phyloP scores from a whole-genome alignment of 2,113 vertebrate genomes.

The Amblyornis subalaris region DNA sequence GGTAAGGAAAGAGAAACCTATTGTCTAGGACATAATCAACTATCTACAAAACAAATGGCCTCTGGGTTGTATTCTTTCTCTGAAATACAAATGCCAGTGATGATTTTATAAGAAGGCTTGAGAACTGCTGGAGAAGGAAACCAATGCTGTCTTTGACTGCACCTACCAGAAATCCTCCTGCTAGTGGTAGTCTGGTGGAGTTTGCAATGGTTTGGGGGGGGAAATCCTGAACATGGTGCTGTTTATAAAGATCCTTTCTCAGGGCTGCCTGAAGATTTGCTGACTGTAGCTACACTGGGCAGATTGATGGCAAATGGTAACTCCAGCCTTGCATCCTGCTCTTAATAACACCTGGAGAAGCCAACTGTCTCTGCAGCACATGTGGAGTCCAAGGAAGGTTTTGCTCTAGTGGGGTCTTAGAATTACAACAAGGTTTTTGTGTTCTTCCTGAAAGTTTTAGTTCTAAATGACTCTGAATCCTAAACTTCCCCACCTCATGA shows the following conservation, averaged over 20 bases:
- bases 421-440: not conserved
- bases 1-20: not conserved
- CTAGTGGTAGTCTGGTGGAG: not conserved
- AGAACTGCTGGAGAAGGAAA: not conserved
- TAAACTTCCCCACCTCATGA: not conserved
- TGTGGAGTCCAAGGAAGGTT: not conserved
- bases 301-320: not conserved
- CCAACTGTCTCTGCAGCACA: rapidly evolving
- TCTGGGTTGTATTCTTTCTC: not conserved
- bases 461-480: not conserved
- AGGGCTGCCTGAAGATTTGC: not conserved
- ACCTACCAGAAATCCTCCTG: not conserved
- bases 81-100: not conserved
- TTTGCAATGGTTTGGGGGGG: not conserved
- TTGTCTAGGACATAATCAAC: not conserved
- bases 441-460: not conserved
- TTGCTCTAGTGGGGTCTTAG: not conserved
- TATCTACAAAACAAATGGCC: not conserved
- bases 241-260: not conserved
- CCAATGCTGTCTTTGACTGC: not conserved
- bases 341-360: not conserved
- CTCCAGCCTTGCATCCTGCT: not conserved
- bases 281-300: not conserved
- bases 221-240: not conserved
- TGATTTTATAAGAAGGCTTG: not conserved